Evolutionary conservation across 30 jellyfish, hydroid and myxozoan species (phyloP), one percentile per base, ranked within the genome.

Genomic region (Turritopsis rubra): DNA sequence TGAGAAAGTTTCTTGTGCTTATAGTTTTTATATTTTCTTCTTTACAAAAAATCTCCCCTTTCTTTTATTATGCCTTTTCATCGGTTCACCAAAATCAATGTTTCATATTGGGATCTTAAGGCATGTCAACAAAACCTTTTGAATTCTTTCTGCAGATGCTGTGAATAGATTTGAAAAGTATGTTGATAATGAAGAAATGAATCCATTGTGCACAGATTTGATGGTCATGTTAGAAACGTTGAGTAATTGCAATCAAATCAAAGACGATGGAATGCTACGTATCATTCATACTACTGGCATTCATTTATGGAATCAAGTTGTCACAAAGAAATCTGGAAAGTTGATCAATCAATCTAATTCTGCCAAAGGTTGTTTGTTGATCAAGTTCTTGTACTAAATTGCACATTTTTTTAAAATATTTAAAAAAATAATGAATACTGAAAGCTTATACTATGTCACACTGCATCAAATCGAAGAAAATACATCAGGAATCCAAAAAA

Each of bases 261-360:
- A 72, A 31, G 93, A 89, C 66, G 72, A 79, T 24, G 31, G 52
- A 21, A 52, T n/a, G 17, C 53, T 90, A 53, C 87, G 88, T 26
- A 84, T 80, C 18, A 86, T 90, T 1, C 85, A 90, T 66, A 73
- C 96, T 18, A 81, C 87, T 71, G 95, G 95, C 3, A 54, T 90
- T 0, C 75, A 84, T 7, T 73, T 90, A 23, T 90, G 97, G 97
- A 90, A 90, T 84, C 29, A 82, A 5, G 85, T 85, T 4, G 93
- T 90, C 25, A 92, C 97, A 77, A 82, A 80, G 77, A 85, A 83
- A 72, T 81, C 78, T 75, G 95, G 92, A 66, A 86, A 83, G 75
- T 73, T 68, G 54, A 52, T 83, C 5, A 90, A 81, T 85, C 82
- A 27, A 27, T 1, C 60, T 8, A 84, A 83, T 21, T 85, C 84